Percentiles rank a stretch among this genome's conserved stretches.
Evolutionary conservation across 2,888 invertebrate species (phyloP).

Genomic region (Metellina segmentata): DNA sequence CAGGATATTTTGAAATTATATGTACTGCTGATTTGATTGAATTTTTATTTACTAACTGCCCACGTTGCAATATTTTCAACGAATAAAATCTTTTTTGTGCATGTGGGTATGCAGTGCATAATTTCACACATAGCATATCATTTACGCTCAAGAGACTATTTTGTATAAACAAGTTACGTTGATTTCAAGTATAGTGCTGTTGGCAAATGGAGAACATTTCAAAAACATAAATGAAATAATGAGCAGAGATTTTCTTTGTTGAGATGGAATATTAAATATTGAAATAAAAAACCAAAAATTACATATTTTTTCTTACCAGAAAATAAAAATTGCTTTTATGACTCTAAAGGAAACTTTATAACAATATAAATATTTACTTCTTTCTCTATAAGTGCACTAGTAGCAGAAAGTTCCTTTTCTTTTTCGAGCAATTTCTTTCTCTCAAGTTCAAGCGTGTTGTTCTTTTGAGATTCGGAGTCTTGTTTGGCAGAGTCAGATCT

Average conservation of each 20-base stretch:
- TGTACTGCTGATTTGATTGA: too few species aligned
- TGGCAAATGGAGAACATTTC: too few species aligned
- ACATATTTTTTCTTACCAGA: not conserved
- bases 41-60: too few species aligned
- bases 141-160: too few species aligned
- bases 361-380: slow-evolving; percentile 40
- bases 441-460: slow-evolving; percentile 17
- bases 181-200: too few species aligned
- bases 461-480: not conserved
- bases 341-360: not conserved
- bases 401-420: slow-evolving; percentile 14
- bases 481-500: not conserved
- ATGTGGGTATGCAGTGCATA: too few species aligned
- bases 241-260: too few species aligned
- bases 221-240: too few species aligned
- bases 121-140: too few species aligned
- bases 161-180: too few species aligned
- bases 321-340: slow-evolving; percentile 7
- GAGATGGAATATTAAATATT: not conserved
- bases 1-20: not conserved
- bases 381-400: slow-evolving; percentile 17
- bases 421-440: slow-evolving; percentile 27
- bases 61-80: too few species aligned
- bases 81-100: too few species aligned
- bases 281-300: not conserved